Evolutionary conservation across 2,888 invertebrate genomes (phyloP), one percentile per base, ranked within the genome.

Genomic region (Ornithoptera priamus): DNA sequence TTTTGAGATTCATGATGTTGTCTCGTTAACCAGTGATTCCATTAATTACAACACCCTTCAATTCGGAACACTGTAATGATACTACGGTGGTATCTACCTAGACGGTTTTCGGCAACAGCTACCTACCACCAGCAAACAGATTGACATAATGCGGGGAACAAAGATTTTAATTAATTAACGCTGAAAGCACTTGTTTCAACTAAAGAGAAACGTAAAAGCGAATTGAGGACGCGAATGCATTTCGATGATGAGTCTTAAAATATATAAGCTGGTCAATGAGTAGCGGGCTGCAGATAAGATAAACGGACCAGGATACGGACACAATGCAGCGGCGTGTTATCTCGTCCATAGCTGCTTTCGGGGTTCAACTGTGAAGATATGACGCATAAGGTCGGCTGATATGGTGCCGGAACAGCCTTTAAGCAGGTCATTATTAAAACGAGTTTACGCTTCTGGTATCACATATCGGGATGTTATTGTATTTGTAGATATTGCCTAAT

Each of bases 241-340:
- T 64, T 64, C 22, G 53, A n/a, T 60, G 53, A 20, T 53, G 18
- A 59, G n/a, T 68, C 53, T 68, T 64, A 64, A 64, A 68, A 68
- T 64, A 68, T 24, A n/a, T 60, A 60, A 68, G 39, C 64, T 17
- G 12, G 8, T 62, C 61, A 62, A 69, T 72, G 57, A 63, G 65
- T 67, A 61, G 60, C 67, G 68, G 69, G 64, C 59, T 36, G 62
- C 46, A 62, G 77, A 77, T 77, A 77, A 77, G 76, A 77, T 76
- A 77, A 65, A 66, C 22, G 56, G 42, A 75, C 60, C 77, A 72
- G 74, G 75, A 75, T 76, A 72, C 76, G 74, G 74, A 72, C 67
- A 68, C 42, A 60, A 30, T 36, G 68, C 62, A 46, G 50, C 30
- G 18, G 15, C 60, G 5, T 30, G 24, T 62, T 74, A 74, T 75